Evolutionary conservation across 2,113 vertebrate genomes (phyloP).

Genomic region (Struthidea cinerea): DNA sequence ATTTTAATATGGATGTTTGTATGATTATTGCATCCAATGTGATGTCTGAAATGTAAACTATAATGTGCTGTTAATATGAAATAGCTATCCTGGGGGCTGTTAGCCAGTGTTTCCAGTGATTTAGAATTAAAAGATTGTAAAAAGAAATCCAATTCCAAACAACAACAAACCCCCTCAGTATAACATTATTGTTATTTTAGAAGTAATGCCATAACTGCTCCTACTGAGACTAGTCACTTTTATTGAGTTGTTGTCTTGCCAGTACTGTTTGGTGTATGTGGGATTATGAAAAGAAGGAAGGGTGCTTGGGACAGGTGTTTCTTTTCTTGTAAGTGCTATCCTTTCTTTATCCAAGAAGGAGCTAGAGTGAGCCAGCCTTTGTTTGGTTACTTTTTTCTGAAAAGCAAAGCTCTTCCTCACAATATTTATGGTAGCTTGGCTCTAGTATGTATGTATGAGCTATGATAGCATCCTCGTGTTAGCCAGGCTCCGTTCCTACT

Average conservation of each 20-base stretch:
- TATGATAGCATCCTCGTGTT: constrained; percentile 19
- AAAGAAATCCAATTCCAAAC: not conserved
- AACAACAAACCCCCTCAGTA: not conserved
- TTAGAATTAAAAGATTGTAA: not conserved
- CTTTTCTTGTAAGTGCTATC: not conserved
- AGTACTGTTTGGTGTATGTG: not conserved
- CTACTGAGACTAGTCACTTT: not conserved
- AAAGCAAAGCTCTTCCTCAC: constrained; percentile 5
- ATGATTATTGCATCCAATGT: not conserved
- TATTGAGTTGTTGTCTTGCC: not conserved
- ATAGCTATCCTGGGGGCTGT: not conserved
- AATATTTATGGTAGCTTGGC: constrained; percentile 47
- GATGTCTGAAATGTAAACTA: constrained; percentile 13
- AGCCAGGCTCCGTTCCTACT: not conserved
- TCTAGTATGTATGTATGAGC: not conserved
- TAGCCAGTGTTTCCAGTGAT: constrained; percentile 5
- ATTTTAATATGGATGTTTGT: constrained; percentile 12
- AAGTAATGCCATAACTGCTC: not conserved
- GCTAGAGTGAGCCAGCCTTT: not conserved
- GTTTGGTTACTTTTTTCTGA: constrained; percentile 16
- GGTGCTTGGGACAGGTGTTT: not conserved
- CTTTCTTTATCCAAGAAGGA: not conserved
- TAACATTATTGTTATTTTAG: not conserved
- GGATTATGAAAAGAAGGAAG: not conserved
- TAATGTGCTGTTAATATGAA: constrained; percentile 14